Evolutionary conservation across 64 coral and sea anemone species (phyloP).

Genomic region (Anthopleura sola): DNA sequence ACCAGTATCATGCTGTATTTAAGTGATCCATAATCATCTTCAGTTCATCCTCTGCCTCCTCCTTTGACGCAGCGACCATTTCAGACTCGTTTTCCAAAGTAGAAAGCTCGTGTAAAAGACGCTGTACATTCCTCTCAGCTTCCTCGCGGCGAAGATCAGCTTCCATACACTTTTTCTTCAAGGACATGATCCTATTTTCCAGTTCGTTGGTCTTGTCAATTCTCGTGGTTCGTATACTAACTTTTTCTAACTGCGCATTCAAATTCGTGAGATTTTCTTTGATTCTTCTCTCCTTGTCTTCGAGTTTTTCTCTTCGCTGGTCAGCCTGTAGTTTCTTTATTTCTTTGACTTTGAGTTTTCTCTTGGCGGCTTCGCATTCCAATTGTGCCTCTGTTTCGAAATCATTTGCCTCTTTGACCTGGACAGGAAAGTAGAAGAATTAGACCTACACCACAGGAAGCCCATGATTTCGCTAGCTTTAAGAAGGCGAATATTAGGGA

Average conservation of each 20-base stretch:
- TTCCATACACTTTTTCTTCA: constrained; percentile 11
- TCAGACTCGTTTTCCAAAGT: background rate
- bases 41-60: background rate
- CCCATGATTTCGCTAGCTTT: too few relatives aligned
- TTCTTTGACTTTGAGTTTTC: background rate
- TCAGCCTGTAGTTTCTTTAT: background rate
- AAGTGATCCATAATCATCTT: background rate
- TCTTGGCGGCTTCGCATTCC: background rate
- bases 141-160: background rate
- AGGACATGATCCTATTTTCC: background rate
- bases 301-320: background rate
- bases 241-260: background rate
- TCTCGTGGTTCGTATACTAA: background rate
- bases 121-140: background rate
- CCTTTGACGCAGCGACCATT: background rate
- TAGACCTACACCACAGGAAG: background rate
- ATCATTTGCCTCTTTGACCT: background rate
- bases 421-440: background rate
- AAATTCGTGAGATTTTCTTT: background rate
- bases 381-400: constrained; percentile 2
- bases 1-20: too few relatives aligned
- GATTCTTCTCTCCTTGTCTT: constrained; percentile 4
- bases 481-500: too few relatives aligned
- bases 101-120: background rate
- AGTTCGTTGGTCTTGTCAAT: background rate